These are phyloP conservation scores for Ridgeia piscesae DNA, from an alignment of 1,140 invertebrate species.

Conservation along the genomic window DNA sequence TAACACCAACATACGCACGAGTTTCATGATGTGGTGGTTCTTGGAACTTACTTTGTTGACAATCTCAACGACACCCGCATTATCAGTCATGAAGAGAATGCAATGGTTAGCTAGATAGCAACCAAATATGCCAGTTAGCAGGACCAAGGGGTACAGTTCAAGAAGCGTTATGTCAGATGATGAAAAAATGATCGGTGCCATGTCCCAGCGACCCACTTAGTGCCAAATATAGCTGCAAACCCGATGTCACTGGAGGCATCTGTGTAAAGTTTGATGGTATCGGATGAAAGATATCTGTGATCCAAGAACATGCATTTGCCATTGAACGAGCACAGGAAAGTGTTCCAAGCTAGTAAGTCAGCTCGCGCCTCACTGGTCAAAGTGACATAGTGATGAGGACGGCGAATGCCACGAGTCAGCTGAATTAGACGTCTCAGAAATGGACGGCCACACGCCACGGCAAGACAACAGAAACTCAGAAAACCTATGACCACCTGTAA, in stretches of 20 bases:
- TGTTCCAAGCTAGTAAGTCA: slow-evolving; percentile 28
- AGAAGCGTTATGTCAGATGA: slow-evolving; percentile 30
- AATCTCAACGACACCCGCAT: neutral
- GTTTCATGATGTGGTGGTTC: neutral
- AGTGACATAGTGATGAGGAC: slow-evolving; percentile 26
- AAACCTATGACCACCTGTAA: neutral
- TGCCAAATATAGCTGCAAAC: slow-evolving; percentile 21
- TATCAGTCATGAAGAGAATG: neutral
- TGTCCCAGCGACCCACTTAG: slow-evolving; percentile 21
- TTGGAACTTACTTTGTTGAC: neutral
- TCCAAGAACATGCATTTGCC: slow-evolving; percentile 23
- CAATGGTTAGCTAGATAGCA: neutral
- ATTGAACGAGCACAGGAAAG: slow-evolving; percentile 29
- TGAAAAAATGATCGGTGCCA: slow-evolving; percentile 20
- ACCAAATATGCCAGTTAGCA: no score
- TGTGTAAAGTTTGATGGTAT: slow-evolving; percentile 28
- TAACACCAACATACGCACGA: neutral
- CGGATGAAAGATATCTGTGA: neutral
- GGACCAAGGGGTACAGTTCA: no score
- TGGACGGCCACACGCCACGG: neutral
- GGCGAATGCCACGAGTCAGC: slow-evolving; percentile 21
- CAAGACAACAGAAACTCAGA: neutral
- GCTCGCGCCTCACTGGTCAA: slow-evolving; percentile 22
- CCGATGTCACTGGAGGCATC: slow-evolving; percentile 27
- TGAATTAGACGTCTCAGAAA: no score